Base-by-base conservation (phyloP, 2,888 invertebrate genomes). In the Tipula helvola region DNA sequence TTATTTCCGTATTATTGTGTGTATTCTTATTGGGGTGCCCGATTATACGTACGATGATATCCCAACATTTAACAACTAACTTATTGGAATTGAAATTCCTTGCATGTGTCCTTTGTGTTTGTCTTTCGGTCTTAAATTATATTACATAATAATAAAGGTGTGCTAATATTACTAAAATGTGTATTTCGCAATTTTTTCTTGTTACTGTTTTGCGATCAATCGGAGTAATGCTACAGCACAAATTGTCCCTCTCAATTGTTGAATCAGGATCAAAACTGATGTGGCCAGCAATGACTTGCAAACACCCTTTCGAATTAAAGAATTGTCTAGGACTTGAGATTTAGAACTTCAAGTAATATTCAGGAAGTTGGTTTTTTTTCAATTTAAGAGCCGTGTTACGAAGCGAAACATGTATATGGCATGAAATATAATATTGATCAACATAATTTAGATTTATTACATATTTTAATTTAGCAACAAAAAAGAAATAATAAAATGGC, bases 21-120 rank as follows among this genome's bases (percentile, higher is more conserved):
- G 85, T 13, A 42, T 85, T 3, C 12, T 85, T 8, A 28, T 85
- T 18, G 18, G 42, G 2, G 5, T 85, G 0, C 85, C 85, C 5
- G 42, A 18, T 12, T 85, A 85, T 85, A 42, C 85, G 42, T 42
- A 18, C 42, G 85, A 85, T 18, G 85, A 85, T 85, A 85, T 85
- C 10, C 85, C 85, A 16, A 18, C 39, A 28, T 85, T 85, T 10
- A 85, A 85, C 10, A 42, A 85, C 18, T 42, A 85, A 44, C 36
- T 36, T 85, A 5, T 28, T 28, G 18, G 28, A 16, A 52, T 16
- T 28, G 12, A 71, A 16, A 16, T 16, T 5, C 7, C 5, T 16
- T 52, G 16, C 44, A 44, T 71, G 71, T 71, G 18, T 71, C 4
- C 28, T 71, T 71, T 71, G 71, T 28, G 28, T 28, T 28, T 28